These are phyloP conservation scores for Ammodytes marinus DNA, from an alignment of 2,113 vertebrate species.

Conservation along the genomic window DNA sequence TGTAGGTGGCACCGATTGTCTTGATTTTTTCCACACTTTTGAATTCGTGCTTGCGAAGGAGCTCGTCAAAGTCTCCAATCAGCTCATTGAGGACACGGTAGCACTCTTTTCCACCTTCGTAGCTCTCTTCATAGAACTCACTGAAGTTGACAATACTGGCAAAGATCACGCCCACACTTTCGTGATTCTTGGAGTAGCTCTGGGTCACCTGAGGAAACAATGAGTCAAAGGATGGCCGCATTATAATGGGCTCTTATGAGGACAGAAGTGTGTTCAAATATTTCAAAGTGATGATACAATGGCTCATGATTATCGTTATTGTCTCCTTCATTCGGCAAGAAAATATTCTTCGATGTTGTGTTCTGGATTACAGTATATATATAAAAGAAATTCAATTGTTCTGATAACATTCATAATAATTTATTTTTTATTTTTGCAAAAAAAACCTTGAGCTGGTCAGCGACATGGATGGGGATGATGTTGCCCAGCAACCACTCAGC, in stretches of 20 bases:
- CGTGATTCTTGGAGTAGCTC: conserved; percentile 99
- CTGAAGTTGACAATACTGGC: conserved; percentile 99
- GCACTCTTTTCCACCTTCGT: conserved; percentile 97
- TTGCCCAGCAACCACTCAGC: conserved; percentile 97
- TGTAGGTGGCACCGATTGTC: conserved; percentile 99
- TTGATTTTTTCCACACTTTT: conserved; percentile 98
- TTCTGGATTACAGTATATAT: not conserved
- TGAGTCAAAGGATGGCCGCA: not conserved
- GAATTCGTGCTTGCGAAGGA: conserved; percentile 91
- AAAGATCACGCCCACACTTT: conserved; percentile 96
- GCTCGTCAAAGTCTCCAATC: conserved; percentile 97
- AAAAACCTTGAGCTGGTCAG: conserved; percentile 93
- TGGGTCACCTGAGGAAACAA: conserved; percentile 87
- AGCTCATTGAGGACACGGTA: conserved; percentile 97
- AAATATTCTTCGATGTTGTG: not conserved
- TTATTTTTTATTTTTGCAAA: conserved; percentile 1
- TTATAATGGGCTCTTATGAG: not conserved
- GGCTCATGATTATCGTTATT: not conserved
- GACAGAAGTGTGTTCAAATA: conserved; percentile 1
- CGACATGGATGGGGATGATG: conserved; percentile 98
- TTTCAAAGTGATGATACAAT: not conserved
- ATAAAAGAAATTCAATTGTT: not conserved
- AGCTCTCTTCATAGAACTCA: conserved; percentile 99
- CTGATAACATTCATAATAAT: not conserved
- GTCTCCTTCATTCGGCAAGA: not conserved